Evolutionary conservation across 2,888 invertebrate genomes (phyloP).

Genomic region (Nematopogon swammerdamellus): DNA sequence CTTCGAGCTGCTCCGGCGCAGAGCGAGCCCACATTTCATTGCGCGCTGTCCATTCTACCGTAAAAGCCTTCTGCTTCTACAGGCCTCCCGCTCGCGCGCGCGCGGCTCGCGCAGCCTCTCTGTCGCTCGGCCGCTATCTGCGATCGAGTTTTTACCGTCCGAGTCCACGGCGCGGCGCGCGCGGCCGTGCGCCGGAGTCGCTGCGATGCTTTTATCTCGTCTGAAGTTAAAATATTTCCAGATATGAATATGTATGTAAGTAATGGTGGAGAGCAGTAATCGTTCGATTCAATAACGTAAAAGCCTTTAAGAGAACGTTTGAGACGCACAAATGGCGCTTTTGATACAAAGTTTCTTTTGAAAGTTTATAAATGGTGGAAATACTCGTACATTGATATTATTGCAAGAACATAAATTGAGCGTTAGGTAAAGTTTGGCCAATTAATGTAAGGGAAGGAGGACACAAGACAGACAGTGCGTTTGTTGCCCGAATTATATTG

Average conservation of each 20-base stretch:
- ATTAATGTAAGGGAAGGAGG: no score
- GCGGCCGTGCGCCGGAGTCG: constrained; percentile 40
- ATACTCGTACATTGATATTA: no score
- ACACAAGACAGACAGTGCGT: no score
- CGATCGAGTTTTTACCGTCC: constrained; percentile 44
- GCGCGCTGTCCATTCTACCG: constrained; percentile 50
- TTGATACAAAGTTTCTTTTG: no score
- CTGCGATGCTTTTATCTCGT: constrained; percentile 50
- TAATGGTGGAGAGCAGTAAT: constrained; percentile 16
- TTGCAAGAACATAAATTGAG: no score
- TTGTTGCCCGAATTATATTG: no score
- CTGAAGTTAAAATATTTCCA: constrained; percentile 41
- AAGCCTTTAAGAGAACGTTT: no score
- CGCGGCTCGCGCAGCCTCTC: constrained; percentile 18
- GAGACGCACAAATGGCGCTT: no score
- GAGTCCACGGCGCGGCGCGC: constrained; percentile 33
- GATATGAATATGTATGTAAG: constrained; percentile 50
- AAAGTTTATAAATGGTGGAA: no score
- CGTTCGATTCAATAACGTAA: no score
- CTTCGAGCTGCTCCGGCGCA: constrained; percentile 19
- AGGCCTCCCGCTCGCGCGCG: constrained; percentile 26
- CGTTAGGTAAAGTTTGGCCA: no score
- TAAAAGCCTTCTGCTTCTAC: constrained; percentile 51
- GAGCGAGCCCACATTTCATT: constrained; percentile 44
- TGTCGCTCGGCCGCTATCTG: constrained; percentile 29